Conservation (phyloP, 2,888 invertebrate species). For the Agrotis segetum region DNA sequence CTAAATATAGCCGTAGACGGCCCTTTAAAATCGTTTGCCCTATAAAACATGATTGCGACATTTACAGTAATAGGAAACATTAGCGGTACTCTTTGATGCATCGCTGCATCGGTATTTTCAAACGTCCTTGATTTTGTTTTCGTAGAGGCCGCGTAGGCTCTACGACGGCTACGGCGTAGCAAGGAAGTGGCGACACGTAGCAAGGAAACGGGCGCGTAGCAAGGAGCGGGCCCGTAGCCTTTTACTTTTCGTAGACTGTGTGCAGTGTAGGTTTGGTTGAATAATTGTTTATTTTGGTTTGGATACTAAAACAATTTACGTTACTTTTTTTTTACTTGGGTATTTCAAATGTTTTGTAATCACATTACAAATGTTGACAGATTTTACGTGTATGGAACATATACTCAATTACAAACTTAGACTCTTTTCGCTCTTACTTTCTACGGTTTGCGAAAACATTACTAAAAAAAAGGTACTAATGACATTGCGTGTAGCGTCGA, state of each 20-base stretch:
- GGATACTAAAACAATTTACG: neutral
- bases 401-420: constrained; percentile 6
- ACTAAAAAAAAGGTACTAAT: constrained; percentile 80
- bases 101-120: constrained; percentile 13
- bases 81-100: constrained; percentile 31
- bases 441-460: constrained; percentile 83
- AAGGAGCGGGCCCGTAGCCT: constrained; percentile 29
- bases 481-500: constrained; percentile 85
- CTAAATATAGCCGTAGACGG: constrained; percentile 1
- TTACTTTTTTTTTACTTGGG: neutral
- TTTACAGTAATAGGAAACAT: constrained; percentile 30
- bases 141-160: constrained; percentile 34
- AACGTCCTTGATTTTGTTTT: constrained; percentile 43
- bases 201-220: constrained; percentile 32
- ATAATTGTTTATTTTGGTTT: neutral
- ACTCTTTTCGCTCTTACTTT: constrained; percentile 73
- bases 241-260: constrained; percentile 34
- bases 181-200: constrained; percentile 47
- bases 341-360: neutral
- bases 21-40: constrained; percentile 14
- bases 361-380: neutral
- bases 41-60: constrained; percentile 3
- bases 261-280: no score
- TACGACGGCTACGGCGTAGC: constrained; percentile 63
- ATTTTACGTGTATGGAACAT: neutral